Percentiles rank a stretch among this genome's conserved stretches.
Conservation (phyloP, 2,888 invertebrate genomes). For the Cenopis cana region DNA sequence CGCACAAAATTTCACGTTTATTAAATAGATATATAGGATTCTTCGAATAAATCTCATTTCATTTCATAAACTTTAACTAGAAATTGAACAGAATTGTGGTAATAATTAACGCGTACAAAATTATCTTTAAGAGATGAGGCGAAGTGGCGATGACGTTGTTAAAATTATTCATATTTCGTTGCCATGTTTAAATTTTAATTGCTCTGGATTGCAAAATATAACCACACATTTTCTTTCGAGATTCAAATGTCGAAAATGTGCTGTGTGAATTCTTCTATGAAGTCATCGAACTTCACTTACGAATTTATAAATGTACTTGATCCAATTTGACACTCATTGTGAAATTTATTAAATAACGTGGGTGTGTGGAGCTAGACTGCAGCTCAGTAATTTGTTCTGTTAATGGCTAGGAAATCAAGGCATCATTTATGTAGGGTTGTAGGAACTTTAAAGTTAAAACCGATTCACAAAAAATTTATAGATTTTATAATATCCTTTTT, state of each 20-base stretch:
- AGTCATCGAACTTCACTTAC: constrained; percentile 16
- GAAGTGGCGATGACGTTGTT: constrained; percentile 8
- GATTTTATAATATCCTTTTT: too few species aligned
- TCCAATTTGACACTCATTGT: constrained; percentile 22
- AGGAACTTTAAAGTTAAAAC: too few species aligned
- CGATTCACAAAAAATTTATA: too few species aligned
- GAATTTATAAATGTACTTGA: constrained; percentile 17
- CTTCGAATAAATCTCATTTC: too few species aligned
- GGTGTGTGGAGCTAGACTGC: background rate
- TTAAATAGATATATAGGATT: too few species aligned
- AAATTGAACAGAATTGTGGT: too few species aligned
- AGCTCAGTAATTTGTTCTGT: constrained; percentile 17
- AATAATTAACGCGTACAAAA: background rate
- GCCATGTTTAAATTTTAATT: constrained; percentile 46
- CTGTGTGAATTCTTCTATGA: constrained; percentile 18
- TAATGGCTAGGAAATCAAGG: constrained; percentile 12
- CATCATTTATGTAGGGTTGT: background rate
- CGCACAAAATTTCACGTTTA: too few species aligned
- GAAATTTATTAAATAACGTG: constrained; percentile 20
- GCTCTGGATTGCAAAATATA: constrained; percentile 44
- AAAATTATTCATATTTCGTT: constrained; percentile 27
- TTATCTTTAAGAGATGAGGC: constrained; percentile 1
- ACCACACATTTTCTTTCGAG: constrained; percentile 33
- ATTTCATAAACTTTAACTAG: too few species aligned
- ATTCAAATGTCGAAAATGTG: constrained; percentile 32